Evolutionary conservation across 2,888 invertebrate species (phyloP).

Genomic region (Diabrotica balteata): DNA sequence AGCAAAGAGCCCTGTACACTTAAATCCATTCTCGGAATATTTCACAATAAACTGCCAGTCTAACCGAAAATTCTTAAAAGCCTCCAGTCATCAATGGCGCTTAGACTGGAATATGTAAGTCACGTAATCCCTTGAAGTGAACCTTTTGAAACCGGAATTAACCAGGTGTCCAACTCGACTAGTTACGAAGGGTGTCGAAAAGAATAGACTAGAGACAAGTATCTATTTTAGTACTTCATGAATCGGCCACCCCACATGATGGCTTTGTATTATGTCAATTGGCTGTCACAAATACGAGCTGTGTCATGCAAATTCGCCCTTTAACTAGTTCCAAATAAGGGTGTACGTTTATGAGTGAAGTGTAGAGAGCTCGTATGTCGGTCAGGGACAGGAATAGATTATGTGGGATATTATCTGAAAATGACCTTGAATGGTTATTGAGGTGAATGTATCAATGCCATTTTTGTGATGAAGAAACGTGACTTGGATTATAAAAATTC

Average conservation of each 20-base stretch:
- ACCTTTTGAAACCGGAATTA: slow-evolving; percentile 27
- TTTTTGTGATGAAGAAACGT: no score
- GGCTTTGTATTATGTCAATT: slow-evolving; percentile 61
- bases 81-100: no score
- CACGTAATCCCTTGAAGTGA: slow-evolving; percentile 23
- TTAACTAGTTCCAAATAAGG: slow-evolving; percentile 51
- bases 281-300: slow-evolving; percentile 61
- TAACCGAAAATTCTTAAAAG: not conserved
- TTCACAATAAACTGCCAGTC: slow-evolving; percentile 4
- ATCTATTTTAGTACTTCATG: slow-evolving; percentile 61
- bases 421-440: no score
- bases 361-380: not conserved
- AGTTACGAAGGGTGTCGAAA: slow-evolving; percentile 47
- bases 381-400: slow-evolving; percentile 8
- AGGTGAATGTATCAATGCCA: no score
- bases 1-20: slow-evolving; percentile 17
- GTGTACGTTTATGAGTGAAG: slow-evolving; percentile 22
- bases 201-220: slow-evolving; percentile 52
- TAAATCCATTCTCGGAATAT: slow-evolving; percentile 22
- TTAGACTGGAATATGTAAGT: slow-evolving; percentile 17
- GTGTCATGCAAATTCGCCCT: slow-evolving; percentile 59
- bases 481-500: not conserved
- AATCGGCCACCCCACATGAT: slow-evolving; percentile 60
- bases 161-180: slow-evolving; percentile 27
- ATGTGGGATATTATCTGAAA: slow-evolving; percentile 1